These are phyloP conservation scores for Sycophila sp. DNA, from an alignment of 1,140 invertebrate species.

Conservation along the genomic window DNA sequence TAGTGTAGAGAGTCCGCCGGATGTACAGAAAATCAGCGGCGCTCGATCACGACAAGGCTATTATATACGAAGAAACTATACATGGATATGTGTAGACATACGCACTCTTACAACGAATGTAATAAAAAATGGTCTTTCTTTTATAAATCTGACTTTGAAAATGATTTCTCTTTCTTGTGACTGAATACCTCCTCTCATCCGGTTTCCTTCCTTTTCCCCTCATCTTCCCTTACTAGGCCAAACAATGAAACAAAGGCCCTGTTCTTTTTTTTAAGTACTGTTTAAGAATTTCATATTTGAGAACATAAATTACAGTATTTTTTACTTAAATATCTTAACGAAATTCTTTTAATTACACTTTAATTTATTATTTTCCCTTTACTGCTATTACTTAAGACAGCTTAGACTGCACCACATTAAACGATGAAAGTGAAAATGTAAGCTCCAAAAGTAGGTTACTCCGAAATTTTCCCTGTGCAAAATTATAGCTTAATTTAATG, in stretches of 20 bases:
- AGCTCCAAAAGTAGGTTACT: too few species aligned
- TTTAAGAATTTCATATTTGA: too few species aligned
- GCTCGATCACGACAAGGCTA: slow-evolving; percentile 3
- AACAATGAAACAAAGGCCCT: not conserved
- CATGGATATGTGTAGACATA: slow-evolving; percentile 24
- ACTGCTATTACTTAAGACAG: too few species aligned
- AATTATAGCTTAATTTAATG: too few species aligned
- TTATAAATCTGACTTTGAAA: slow-evolving; percentile 8
- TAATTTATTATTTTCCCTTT: too few species aligned
- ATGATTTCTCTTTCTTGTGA: not conserved
- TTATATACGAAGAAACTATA: slow-evolving; percentile 3
- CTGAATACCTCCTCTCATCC: not conserved
- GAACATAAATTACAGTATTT: too few species aligned
- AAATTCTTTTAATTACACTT: too few species aligned
- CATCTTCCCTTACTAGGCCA: not conserved
- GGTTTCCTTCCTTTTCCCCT: not conserved
- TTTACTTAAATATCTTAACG: too few species aligned
- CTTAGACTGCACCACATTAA: too few species aligned
- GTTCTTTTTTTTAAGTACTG: not conserved
- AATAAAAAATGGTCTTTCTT: slow-evolving; percentile 47
- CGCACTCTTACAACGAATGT: slow-evolving; percentile 52
- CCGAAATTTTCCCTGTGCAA: too few species aligned
- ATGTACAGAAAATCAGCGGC: slow-evolving; percentile 1
- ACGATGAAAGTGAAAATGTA: too few species aligned
- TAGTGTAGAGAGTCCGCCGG: too few species aligned